Evolutionary conservation across 2,797 vertebrate genomes (phyloP).

Genomic region (Chaetodon trifasciatus): DNA sequence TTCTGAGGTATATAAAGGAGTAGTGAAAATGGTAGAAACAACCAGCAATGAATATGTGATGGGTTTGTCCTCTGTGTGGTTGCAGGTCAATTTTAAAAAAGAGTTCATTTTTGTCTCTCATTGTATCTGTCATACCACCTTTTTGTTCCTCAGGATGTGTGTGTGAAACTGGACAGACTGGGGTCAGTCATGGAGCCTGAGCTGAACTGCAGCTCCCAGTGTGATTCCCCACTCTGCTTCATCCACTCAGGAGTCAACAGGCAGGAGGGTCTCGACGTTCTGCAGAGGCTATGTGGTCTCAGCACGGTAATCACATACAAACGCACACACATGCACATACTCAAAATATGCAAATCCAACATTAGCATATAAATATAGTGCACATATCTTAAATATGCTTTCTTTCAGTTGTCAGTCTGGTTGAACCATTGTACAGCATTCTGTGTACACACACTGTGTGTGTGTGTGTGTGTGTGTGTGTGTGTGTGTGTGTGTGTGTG

Average conservation of each 20-base stretch:
- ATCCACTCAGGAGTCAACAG: conserved; percentile 83
- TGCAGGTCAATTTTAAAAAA: neutral
- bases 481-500: neutral
- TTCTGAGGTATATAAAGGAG: neutral
- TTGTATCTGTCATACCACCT: neutral
- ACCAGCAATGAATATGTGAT: neutral
- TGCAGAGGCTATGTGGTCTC: conserved; percentile 91
- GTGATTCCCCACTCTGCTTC: conserved; percentile 84
- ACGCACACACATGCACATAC: neutral
- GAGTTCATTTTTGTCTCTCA: neutral
- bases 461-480: neutral
- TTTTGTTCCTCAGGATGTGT: conserved; percentile 75
- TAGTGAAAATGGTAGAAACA: neutral
- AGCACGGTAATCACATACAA: conserved; percentile 81
- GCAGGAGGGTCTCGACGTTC: conserved; percentile 81
- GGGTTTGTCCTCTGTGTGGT: neutral
- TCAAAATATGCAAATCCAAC: neutral
- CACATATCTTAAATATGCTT: no score
- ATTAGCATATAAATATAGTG: neutral
- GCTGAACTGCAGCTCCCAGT: conserved; percentile 93
- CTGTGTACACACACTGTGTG: no score
- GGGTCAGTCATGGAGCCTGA: conserved; percentile 88
- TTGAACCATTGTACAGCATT: no score
- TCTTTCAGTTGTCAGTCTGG: no score
- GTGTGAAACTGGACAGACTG: conserved; percentile 73